These are phyloP conservation scores for Chrysolina americana DNA, from an alignment of 2,888 invertebrate species.

Conservation along the genomic window DNA sequence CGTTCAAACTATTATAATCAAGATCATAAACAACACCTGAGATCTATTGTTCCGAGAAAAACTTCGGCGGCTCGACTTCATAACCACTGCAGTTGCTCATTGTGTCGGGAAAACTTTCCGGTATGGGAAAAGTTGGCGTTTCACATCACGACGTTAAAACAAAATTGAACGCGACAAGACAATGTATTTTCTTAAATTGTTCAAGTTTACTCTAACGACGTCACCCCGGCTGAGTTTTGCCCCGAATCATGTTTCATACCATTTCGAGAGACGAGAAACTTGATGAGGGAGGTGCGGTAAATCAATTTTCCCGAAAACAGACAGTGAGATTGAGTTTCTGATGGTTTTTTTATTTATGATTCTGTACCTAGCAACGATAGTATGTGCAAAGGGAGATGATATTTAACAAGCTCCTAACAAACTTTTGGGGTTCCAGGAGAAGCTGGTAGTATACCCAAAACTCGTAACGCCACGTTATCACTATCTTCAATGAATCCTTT, in stretches of 20 bases:
- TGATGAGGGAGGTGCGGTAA: not conserved
- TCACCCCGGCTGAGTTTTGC: slow-evolving; percentile 8
- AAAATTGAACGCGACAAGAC: slow-evolving; percentile 23
- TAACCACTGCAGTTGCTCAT: slow-evolving; percentile 3
- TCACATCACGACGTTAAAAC: slow-evolving; percentile 20
- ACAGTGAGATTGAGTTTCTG: not conserved
- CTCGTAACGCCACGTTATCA: too few species aligned
- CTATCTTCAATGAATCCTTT: too few species aligned
- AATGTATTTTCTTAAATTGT: slow-evolving; percentile 32
- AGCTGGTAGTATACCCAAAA: too few species aligned
- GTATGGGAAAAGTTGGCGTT: slow-evolving; percentile 7
- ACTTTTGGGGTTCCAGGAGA: too few species aligned
- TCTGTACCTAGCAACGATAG: too few species aligned
- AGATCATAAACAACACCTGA: slow-evolving; percentile 18
- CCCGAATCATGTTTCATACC: slow-evolving; percentile 23
- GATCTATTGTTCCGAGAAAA: not conserved
- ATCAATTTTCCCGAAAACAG: not conserved
- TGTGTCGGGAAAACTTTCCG: slow-evolving; percentile 1
- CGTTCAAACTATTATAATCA: slow-evolving; percentile 2
- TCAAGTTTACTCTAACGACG: slow-evolving; percentile 25
- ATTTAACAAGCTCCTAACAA: too few species aligned
- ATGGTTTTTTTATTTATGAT: not conserved
- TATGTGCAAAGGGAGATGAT: too few species aligned
- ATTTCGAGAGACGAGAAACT: slow-evolving; percentile 1
- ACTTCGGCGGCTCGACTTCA: slow-evolving; percentile 9